Evolutionary conservation across 2,888 invertebrate species (phyloP).

Genomic region (Homarus gammarus): DNA sequence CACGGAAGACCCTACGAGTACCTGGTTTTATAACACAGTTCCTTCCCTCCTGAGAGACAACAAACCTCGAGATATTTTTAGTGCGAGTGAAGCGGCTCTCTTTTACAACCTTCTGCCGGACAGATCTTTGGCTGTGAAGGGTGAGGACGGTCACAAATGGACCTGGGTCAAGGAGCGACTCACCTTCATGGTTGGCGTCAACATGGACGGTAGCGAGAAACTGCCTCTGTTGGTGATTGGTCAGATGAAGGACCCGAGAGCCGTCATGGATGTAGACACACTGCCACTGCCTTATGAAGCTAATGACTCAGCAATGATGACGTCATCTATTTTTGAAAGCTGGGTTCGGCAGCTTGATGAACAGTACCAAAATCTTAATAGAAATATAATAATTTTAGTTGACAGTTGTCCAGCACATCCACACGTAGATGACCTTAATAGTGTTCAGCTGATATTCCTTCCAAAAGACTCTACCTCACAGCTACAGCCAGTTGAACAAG

Average conservation of each 20-base stretch:
- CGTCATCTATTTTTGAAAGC: conserved; percentile 11
- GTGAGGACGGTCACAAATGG: conserved; percentile 49
- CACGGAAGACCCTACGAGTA: conserved; percentile 6
- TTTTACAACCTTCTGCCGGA: conserved; percentile 45
- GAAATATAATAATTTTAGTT: conserved; percentile 26
- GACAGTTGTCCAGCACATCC: conserved; percentile 27
- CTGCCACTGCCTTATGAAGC: conserved; percentile 28
- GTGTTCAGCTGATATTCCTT: conserved; percentile 35
- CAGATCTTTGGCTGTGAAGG: conserved; percentile 29
- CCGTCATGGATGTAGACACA: background rate
- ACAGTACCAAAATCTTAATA: conserved; percentile 24
- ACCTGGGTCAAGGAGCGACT: conserved; percentile 45
- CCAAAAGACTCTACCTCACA: conserved; percentile 28
- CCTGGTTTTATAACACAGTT: conserved; percentile 26
- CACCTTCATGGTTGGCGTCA: conserved; percentile 37
- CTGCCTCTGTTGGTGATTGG: conserved; percentile 32
- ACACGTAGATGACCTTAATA: background rate
- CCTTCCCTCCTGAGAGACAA: conserved; percentile 27
- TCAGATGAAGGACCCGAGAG: conserved; percentile 10
- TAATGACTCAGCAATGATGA: conserved; percentile 50
- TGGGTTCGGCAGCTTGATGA: conserved; percentile 31
- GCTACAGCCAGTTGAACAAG: conserved; percentile 35
- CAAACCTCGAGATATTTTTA: conserved; percentile 37
- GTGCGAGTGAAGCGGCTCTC: conserved; percentile 39
- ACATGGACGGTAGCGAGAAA: conserved; percentile 50